phyloP scores from a whole-genome alignment of 2,797 vertebrate species.

The Odontamblyopus lacepedii region DNA sequence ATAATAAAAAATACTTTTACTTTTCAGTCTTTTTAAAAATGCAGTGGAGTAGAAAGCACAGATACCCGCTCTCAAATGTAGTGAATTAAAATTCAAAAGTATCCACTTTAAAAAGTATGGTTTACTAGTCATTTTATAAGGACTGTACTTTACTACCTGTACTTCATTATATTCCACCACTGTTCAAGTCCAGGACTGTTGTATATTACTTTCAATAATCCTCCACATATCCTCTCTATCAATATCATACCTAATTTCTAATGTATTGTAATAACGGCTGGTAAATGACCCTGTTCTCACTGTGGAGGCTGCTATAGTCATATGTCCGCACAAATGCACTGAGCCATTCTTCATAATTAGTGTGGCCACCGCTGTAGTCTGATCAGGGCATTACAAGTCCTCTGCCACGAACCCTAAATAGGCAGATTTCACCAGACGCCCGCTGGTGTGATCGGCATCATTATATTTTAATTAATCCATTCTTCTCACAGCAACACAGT shows the following conservation, averaged over 20 bases:
- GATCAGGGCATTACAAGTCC: conserved; percentile 73
- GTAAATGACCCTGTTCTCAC: conserved; percentile 59
- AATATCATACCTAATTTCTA: conserved; percentile 58
- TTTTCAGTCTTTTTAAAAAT: no score
- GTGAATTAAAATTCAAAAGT: no score
- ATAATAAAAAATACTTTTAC: no score
- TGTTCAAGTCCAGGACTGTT: conserved; percentile 7
- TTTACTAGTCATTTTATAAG: no score
- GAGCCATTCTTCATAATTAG: conserved; percentile 77
- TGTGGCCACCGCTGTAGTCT: conserved; percentile 53
- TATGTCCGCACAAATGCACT: conserved; percentile 58
- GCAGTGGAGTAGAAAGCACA: no score
- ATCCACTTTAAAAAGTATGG: no score
- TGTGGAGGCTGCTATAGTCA: conserved; percentile 38
- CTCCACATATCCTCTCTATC: conserved; percentile 47
- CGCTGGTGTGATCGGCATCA: conserved; percentile 75
- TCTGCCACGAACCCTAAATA: conserved; percentile 68
- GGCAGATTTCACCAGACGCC: conserved; percentile 70
- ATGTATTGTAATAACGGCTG: conserved; percentile 58
- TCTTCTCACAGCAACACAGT: conserved; percentile 75
- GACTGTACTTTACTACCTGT: no score
- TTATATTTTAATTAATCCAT: conserved; percentile 80
- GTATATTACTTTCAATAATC: conserved; percentile 36
- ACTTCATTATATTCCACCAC: no score
- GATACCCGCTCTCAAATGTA: no score